phyloP scores from a whole-genome alignment of 2,113 vertebrate species.

The Phalacrocorax aristotelis region DNA sequence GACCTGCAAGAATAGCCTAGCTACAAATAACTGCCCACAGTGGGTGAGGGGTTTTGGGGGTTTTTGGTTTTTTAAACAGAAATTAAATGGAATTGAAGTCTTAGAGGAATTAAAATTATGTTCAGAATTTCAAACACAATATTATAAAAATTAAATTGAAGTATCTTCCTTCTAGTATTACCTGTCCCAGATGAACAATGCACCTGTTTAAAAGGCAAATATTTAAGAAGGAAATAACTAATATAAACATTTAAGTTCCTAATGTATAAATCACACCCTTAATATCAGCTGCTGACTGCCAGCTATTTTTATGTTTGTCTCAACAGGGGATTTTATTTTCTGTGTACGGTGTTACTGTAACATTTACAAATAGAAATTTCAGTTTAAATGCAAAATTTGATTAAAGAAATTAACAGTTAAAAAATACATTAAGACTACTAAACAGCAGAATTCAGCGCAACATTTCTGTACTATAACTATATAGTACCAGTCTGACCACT shows the following conservation, averaged over 20 bases:
- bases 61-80: not conserved
- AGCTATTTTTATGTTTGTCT: not conserved
- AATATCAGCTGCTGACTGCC: not conserved
- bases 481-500: not conserved
- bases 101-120: not conserved
- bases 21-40: not conserved
- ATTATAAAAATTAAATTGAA: not conserved
- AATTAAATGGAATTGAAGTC: not conserved
- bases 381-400: not conserved
- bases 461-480: not conserved
- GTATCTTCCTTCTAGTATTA: not conserved
- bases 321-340: not conserved
- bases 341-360: not conserved
- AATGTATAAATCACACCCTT: not conserved
- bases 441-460: not conserved
- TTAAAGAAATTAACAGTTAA: not conserved
- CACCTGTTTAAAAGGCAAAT: not conserved
- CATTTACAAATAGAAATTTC: not conserved
- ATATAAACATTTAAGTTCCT: not conserved
- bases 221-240: not conserved
- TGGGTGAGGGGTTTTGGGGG: accelerated
- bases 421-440: not conserved
- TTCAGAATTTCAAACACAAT: not conserved
- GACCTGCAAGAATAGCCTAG: not conserved
- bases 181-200: not conserved